phyloP scores from a whole-genome alignment of 2,888 invertebrate species.

The Galerucella nymphaeae region DNA sequence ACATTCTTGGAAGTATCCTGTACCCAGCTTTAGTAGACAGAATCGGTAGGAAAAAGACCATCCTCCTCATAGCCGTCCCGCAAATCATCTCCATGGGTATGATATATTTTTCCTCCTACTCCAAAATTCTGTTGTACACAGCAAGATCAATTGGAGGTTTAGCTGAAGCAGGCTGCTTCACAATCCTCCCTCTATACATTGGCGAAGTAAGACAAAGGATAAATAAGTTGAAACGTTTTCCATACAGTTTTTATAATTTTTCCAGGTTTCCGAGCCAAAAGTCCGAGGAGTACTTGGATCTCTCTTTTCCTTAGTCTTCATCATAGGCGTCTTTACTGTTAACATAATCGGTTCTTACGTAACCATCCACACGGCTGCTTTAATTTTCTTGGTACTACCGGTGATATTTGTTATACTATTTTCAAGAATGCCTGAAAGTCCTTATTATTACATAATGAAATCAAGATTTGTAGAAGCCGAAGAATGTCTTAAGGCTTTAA shows the following conservation, averaged over 20 bases:
- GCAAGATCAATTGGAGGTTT: constrained; percentile 46
- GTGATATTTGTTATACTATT: constrained; percentile 50
- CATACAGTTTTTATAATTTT: neutral
- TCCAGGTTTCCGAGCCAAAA: constrained; percentile 43
- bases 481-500: constrained; percentile 50
- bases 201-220: constrained; percentile 22
- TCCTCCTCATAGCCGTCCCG: constrained; percentile 46
- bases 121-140: constrained; percentile 40
- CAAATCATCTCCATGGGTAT: constrained; percentile 44
- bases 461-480: constrained; percentile 50
- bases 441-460: constrained; percentile 57
- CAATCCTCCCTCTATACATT: constrained; percentile 34
- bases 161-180: constrained; percentile 36
- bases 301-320: constrained; percentile 40
- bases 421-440: constrained; percentile 57
- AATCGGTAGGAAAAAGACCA: constrained; percentile 49
- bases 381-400: constrained; percentile 46
- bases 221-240: too few relatives aligned
- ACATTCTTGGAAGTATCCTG: constrained; percentile 48
- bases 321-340: constrained; percentile 42
- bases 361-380: constrained; percentile 43
- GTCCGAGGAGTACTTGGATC: constrained; percentile 46
- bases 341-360: constrained; percentile 54
- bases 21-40: constrained; percentile 45
- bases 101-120: constrained; percentile 42